Conservation (phyloP, 2,113 vertebrate species). For the Dicaeum eximium region DNA sequence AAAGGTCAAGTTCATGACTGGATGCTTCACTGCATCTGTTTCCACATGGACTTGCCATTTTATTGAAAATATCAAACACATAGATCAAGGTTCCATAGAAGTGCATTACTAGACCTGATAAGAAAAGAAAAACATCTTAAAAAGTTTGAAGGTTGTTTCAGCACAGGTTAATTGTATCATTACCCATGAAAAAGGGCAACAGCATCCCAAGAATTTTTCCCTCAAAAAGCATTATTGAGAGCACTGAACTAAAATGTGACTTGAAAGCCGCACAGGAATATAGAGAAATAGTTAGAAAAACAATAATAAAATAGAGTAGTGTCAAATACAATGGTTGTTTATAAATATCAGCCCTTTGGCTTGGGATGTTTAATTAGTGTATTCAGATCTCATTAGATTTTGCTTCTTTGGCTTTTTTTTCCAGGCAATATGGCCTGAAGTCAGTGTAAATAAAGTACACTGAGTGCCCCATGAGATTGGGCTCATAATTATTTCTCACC, state of each 20-base stretch:
- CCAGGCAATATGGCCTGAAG: neutral
- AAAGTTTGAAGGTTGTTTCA: constrained; percentile 30
- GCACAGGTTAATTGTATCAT: constrained; percentile 35
- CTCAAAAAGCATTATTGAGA: neutral
- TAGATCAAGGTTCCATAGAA: constrained; percentile 58
- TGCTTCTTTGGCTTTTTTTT: neutral
- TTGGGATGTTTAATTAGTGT: constrained; percentile 16
- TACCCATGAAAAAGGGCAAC: neutral
- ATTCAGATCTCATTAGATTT: neutral
- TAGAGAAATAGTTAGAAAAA: neutral
- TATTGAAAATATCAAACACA: constrained; percentile 68
- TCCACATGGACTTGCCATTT: constrained; percentile 69
- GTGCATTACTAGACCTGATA: constrained; percentile 38
- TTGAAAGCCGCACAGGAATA: neutral
- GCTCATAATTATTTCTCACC: constrained; percentile 24
- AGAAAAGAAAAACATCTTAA: neutral
- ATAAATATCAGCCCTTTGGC: neutral
- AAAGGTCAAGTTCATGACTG: constrained; percentile 59
- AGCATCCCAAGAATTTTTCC: neutral
- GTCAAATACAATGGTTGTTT: neutral
- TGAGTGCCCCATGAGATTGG: neutral
- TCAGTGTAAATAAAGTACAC: constrained; percentile 20
- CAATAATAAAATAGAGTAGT: neutral
- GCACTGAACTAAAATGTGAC: neutral
- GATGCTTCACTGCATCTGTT: constrained; percentile 43